Percentiles rank a stretch among this genome's conserved stretches.
These are phyloP conservation scores for Onthophagus sagittarius DNA, from an alignment of 2,888 invertebrate species.

Conservation along the genomic window DNA sequence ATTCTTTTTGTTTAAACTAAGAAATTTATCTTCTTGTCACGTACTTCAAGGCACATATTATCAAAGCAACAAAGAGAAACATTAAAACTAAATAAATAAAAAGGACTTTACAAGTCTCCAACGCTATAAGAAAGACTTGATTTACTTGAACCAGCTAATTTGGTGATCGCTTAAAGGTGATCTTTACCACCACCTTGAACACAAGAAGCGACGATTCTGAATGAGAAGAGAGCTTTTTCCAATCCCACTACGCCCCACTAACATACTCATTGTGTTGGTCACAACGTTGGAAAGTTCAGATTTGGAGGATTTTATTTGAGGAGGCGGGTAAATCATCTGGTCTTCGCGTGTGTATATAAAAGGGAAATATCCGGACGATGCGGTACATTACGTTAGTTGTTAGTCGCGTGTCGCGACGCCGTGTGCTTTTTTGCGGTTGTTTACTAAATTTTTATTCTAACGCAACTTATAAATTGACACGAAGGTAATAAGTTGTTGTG, in stretches of 20 bases:
- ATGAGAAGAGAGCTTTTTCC: constrained; percentile 13
- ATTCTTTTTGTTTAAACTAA: too few species aligned
- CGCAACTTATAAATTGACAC: background rate
- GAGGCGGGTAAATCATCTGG: constrained; percentile 30
- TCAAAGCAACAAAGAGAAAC: too few species aligned
- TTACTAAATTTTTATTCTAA: background rate
- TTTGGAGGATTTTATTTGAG: constrained; percentile 17
- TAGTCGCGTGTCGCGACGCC: constrained; percentile 12
- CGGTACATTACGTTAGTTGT: constrained; percentile 37
- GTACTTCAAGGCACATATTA: too few species aligned
- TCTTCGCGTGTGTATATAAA: constrained; percentile 37
- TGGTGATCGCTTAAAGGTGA: too few species aligned
- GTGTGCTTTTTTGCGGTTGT: background rate
- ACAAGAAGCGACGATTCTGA: background rate
- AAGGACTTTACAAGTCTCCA: too few species aligned
- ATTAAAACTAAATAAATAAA: too few species aligned
- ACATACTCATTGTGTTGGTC: constrained; percentile 7
- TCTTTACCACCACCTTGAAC: too few species aligned
- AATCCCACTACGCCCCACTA: constrained; percentile 13
- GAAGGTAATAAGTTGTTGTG: background rate
- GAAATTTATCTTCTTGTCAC: too few species aligned
- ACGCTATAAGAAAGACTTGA: too few species aligned
- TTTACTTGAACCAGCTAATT: too few species aligned
- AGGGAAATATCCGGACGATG: constrained; percentile 36
- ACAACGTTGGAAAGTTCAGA: constrained; percentile 16